Conservation (phyloP, 1,140 invertebrate species). For the Zelostemma sp. region DNA sequence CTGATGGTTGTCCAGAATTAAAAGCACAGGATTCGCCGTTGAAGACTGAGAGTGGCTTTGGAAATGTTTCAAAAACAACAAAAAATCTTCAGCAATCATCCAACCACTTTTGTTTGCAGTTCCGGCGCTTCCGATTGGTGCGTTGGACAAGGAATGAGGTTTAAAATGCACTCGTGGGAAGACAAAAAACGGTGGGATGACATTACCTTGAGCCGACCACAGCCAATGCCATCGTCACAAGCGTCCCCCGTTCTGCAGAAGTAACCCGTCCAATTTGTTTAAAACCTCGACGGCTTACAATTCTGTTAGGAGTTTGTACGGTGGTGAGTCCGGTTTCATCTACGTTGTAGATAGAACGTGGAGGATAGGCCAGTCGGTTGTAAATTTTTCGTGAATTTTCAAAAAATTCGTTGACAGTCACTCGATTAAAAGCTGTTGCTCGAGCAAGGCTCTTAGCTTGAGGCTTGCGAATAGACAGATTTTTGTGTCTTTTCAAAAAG, state of each 20-base stretch:
- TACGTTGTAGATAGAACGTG: too few species aligned
- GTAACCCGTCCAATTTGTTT: conserved; percentile 59
- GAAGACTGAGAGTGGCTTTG: conserved; percentile 25
- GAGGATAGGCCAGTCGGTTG: too few species aligned
- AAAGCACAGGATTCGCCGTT: conserved; percentile 23
- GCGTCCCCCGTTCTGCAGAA: conserved; percentile 58
- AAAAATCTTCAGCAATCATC: conserved; percentile 39
- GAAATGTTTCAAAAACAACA: conserved; percentile 1
- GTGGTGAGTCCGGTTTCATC: conserved; percentile 60
- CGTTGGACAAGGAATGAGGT: conserved; percentile 45
- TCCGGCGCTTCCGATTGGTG: conserved; percentile 56
- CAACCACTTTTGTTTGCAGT: conserved; percentile 53
- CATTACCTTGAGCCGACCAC: conserved; percentile 53
- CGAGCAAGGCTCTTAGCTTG: neutral
- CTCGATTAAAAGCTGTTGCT: neutral
- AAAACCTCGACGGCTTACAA: conserved; percentile 52
- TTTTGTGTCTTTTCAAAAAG: neutral
- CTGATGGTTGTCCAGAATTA: neutral
- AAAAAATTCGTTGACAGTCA: neutral
- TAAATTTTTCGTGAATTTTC: conserved; percentile 10
- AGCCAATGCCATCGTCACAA: conserved; percentile 55
- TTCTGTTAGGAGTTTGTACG: conserved; percentile 52
- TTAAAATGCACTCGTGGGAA: conserved; percentile 56
- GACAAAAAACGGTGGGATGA: conserved; percentile 56
- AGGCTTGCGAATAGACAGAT: neutral